Evolutionary conservation across 2,888 invertebrate genomes (phyloP), one percentile per base, ranked within the genome.

Genomic region (Gonocerus acuteangulatus): DNA sequence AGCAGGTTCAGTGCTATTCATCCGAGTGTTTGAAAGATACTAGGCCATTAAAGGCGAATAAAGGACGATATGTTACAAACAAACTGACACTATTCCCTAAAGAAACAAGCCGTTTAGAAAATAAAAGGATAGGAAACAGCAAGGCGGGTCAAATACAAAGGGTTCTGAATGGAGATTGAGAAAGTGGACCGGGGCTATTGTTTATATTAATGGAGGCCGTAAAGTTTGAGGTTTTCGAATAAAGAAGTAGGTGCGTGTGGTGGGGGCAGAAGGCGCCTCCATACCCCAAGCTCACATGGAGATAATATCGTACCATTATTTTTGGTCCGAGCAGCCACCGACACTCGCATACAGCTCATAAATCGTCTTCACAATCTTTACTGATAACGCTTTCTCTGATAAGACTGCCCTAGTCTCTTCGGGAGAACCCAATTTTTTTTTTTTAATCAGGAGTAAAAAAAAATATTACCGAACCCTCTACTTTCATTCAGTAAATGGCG

Each of bases 251-350:
- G 27, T 27, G 48, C 7, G 9, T 7, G 16, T 11, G 1, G 1
- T 23, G 9, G 1, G 13, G 51, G n/a, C n/a, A n/a, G n/a, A n/a
- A 51, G 51, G 51, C 51, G 51, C 51, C 51, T 51, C 18, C 32
- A 36, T 19, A 51, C 7, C 51, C 19, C 32, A 34, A 51, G n/a
- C n/a, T n/a, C n/a, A n/a, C n/a, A n/a, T 51, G n/a, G 34, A 51
- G 51, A 51, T 51, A 34, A 34, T 51, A 51, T 51, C 51, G 32
- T 11, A 19, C 51, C 32, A 51, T 51, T 51, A 51, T 51, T 51
- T 51, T 51, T 19, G 51, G 51, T 51, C 34, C 19, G 32, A 51
- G 34, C 51, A 32, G 34, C 51, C 42, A 42, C 42, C 13, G 27
- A 27, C 27, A 27, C 27, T 13, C 42, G 2, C 32, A 34, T 19